phyloP scores from a whole-genome alignment of 1,140 invertebrate species.

The Phymorhynchus buccinoides region DNA sequence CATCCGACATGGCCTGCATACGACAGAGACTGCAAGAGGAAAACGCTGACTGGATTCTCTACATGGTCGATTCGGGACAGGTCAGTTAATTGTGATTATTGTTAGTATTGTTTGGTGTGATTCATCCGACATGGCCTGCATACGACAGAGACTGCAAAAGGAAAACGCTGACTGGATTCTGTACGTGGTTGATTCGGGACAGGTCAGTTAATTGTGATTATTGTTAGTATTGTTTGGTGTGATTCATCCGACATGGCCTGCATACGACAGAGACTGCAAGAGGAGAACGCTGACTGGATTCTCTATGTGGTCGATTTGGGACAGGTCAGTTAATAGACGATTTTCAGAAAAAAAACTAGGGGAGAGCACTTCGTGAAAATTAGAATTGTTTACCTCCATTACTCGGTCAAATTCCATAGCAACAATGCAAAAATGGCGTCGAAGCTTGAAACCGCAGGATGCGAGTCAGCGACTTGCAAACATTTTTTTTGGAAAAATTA shows the following conservation, averaged over 20 bases:
- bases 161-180: conserved; percentile 93
- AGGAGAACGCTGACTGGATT: conserved; percentile 91
- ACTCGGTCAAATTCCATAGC: too few relatives aligned
- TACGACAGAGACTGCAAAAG: conserved; percentile 90
- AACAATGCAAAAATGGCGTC: too few relatives aligned
- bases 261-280: conserved; percentile 88
- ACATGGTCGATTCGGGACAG: conserved; percentile 96
- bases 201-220: conserved; percentile 89
- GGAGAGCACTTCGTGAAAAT: too few relatives aligned
- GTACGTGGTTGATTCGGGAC: conserved; percentile 96
- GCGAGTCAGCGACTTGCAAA: too few relatives aligned
- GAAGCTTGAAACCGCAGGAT: too few relatives aligned
- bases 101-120: conserved; percentile 98
- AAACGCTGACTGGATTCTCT: conserved; percentile 92
- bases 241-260: conserved; percentile 98
- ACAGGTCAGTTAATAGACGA: too few relatives aligned
- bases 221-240: conserved; percentile 99
- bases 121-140: conserved; percentile 95
- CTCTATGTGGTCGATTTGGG: conserved; percentile 97
- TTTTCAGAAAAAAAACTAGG: too few relatives aligned
- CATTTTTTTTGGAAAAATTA: too few relatives aligned
- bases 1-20: conserved; percentile 96
- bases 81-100: conserved; percentile 86
- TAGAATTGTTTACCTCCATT: too few relatives aligned
- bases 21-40: conserved; percentile 91